phyloP scores from a whole-genome alignment of 1,140 invertebrate species.

The Lasioglossum albipes region DNA sequence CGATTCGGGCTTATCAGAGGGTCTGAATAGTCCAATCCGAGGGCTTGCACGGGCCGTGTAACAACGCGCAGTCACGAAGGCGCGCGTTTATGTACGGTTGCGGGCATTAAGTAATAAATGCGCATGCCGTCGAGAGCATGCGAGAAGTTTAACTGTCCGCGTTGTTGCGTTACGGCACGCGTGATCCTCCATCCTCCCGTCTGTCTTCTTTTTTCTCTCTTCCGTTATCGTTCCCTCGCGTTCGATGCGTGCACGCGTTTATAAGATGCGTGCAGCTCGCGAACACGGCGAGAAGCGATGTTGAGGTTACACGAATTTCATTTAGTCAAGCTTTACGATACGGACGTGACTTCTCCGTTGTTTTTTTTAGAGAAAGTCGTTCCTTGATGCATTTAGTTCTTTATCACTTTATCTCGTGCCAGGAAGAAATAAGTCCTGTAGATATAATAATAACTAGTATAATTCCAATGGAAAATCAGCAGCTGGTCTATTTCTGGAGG shows the following conservation, averaged over 20 bases:
- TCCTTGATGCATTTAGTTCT: no score
- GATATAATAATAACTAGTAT: no score
- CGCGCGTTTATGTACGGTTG: constrained; percentile 27
- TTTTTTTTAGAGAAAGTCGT: no score
- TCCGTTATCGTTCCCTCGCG: not conserved
- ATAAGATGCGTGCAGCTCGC: not conserved
- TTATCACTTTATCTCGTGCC: no score
- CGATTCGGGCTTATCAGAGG: constrained; percentile 28
- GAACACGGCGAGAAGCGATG: not conserved
- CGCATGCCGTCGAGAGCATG: constrained; percentile 7
- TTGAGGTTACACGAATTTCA: no score
- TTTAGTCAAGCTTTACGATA: no score
- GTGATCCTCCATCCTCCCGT: not conserved
- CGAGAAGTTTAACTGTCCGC: constrained; percentile 45
- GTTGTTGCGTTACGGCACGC: constrained; percentile 17
- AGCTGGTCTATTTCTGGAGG: no score
- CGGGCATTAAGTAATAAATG: constrained; percentile 60
- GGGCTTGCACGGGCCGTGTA: constrained; percentile 24
- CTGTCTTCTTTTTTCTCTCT: not conserved
- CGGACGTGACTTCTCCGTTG: no score
- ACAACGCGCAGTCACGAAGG: constrained; percentile 49
- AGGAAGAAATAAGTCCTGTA: no score
- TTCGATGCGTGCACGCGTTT: constrained; percentile 12
- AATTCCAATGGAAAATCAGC: no score
- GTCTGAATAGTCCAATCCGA: constrained; percentile 36